These are phyloP conservation scores for Arothron firmamentum DNA, from an alignment of 2,113 vertebrate genomes.

Conservation along the genomic window DNA sequence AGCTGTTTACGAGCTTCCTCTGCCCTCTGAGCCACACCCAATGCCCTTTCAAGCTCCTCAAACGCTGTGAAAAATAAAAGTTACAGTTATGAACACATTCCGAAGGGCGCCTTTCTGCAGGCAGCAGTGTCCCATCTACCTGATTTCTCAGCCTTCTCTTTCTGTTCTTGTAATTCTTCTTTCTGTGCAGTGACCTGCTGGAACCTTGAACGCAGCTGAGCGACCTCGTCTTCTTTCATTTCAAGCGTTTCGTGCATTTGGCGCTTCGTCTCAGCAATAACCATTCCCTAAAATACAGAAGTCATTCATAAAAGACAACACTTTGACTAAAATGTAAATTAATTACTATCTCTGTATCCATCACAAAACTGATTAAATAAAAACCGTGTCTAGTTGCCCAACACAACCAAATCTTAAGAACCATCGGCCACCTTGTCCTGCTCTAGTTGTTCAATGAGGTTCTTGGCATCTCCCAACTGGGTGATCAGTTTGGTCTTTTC, in stretches of 20 bases:
- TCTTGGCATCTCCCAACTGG: constrained; percentile 92
- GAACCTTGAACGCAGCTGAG: constrained; percentile 81
- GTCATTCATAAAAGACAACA: neutral
- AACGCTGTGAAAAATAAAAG: constrained; percentile 76
- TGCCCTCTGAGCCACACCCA: constrained; percentile 83
- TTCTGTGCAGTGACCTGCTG: constrained; percentile 80
- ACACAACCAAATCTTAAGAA: neutral
- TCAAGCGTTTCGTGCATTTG: constrained; percentile 97
- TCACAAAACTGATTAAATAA: constrained; percentile 1
- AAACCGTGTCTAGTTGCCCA: constrained; percentile 29
- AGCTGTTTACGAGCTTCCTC: constrained; percentile 87
- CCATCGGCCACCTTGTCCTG: constrained; percentile 89
- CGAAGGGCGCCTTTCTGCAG: neutral
- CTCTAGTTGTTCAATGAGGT: constrained; percentile 94
- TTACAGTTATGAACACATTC: neutral
- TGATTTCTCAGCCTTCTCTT: constrained; percentile 92
- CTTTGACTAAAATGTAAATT: neutral
- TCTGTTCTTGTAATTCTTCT: constrained; percentile 88
- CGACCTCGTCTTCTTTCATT: constrained; percentile 94
- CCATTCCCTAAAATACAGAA: constrained; percentile 84
- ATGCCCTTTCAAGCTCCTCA: constrained; percentile 90
- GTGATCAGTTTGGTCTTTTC: constrained; percentile 96
- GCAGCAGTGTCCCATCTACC: constrained; percentile 71
- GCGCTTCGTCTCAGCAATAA: constrained; percentile 94
- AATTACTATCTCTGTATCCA: neutral